These are phyloP conservation scores for Drosophila falleni DNA, from an alignment of 2,888 invertebrate genomes.

Conservation along the genomic window DNA sequence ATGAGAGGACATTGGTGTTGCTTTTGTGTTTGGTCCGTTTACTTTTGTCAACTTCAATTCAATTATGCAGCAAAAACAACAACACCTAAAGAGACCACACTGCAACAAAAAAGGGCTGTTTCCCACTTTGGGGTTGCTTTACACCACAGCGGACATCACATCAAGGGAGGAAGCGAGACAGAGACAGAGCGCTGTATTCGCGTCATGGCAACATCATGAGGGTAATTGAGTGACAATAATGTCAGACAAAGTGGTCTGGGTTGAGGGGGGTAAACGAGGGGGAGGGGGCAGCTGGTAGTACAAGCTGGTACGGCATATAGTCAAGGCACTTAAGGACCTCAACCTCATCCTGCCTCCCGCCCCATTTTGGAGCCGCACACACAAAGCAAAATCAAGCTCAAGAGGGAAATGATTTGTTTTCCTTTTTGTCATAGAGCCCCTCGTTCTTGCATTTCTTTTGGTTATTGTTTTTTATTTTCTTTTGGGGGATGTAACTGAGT, in stretches of 20 bases:
- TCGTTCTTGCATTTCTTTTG: slow-evolving; percentile 52
- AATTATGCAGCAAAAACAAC: slow-evolving; percentile 79
- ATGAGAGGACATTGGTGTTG: slow-evolving; percentile 54
- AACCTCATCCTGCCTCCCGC: slow-evolving; percentile 17
- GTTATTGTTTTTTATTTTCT: slow-evolving; percentile 51
- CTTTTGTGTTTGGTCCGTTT: slow-evolving; percentile 53
- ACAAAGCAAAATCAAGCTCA: slow-evolving; percentile 80
- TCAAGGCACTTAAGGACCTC: slow-evolving; percentile 64
- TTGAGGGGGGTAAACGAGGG: slow-evolving; percentile 11
- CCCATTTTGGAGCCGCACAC: slow-evolving; percentile 39
- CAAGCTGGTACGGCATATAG: slow-evolving; percentile 30
- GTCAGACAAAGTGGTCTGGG: slow-evolving; percentile 75
- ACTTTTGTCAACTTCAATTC: slow-evolving; percentile 83
- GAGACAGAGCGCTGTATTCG: slow-evolving; percentile 45
- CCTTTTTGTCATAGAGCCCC: slow-evolving; percentile 59
- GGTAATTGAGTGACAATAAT: slow-evolving; percentile 85
- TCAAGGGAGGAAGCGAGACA: slow-evolving; percentile 38
- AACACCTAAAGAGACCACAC: slow-evolving; percentile 4
- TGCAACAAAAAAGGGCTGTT: slow-evolving; percentile 52
- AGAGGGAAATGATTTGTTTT: slow-evolving; percentile 84
- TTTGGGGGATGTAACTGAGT: slow-evolving; percentile 42
- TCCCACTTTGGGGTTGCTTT: slow-evolving; percentile 69
- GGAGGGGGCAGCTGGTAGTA: not conserved
- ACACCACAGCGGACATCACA: slow-evolving; percentile 2
- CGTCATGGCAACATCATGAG: slow-evolving; percentile 78